Evolutionary conservation across 2,113 vertebrate species (phyloP), one percentile per base, ranked within the genome.

Genomic region (Sebastes fasciatus): DNA sequence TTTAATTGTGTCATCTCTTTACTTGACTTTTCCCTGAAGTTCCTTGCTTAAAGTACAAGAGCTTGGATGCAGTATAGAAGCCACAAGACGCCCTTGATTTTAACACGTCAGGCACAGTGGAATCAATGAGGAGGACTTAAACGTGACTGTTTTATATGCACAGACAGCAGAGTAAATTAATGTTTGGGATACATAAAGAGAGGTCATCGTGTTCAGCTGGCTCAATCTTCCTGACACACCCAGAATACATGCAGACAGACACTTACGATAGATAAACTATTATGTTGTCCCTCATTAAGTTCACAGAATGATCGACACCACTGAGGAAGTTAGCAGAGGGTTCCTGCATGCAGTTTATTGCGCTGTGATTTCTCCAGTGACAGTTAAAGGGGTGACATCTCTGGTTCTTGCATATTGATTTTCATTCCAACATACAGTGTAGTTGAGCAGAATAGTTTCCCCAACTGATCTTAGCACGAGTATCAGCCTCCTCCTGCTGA

Each of bases 341-440:
- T 71, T 34, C 69, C 67, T 82, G 70, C 90, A 86, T 85, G 80
- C 88, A 76, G 1, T 90, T 91, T 91, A 84, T 88, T 93, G 75
- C 73, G 1, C 65, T 26, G 66, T 45, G 3, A 74, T 88, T 78
- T 83, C 42, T 79, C 74, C 67, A 86, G 76, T 61, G 79, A 63
- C 55, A 70, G 6, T 77, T 77, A 71, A 77, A 78, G 26, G 52
- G 65, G n/a, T 13, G 3, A 45, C 14, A 1, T 66, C 68, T 79
- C 76, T 68, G 51, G 51, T 12, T 78, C 40, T 86, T 83, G 74
- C 86, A 83, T 86, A 75, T 76, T 66, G 12, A 76, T 77, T 84
- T 82, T 78, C 40, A 42, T 66, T 83, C 26, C 42, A 67, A 43
- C 21, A 66, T 9, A 70, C 74, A 51, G 2, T 17, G 60, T 64